phyloP scores from a whole-genome alignment of 1,140 invertebrate genomes.

The Rhizoglyphus robini region DNA sequence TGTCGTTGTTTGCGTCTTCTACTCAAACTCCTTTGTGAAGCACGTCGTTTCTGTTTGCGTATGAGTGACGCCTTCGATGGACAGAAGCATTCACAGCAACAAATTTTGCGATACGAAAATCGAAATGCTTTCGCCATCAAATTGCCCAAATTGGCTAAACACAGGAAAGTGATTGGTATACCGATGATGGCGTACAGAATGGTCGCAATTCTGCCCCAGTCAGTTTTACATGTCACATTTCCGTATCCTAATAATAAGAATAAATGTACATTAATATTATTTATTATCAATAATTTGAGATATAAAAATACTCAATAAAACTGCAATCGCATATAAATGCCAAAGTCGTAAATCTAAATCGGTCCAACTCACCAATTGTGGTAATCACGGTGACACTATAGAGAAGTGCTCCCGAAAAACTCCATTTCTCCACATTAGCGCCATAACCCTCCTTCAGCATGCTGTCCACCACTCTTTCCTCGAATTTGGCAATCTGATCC shows the following conservation, averaged over 20 bases:
- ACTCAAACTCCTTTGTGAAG: too few relatives aligned
- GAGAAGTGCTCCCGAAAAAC: constrained; percentile 35
- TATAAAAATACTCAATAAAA: not conserved
- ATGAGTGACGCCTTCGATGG: too few relatives aligned
- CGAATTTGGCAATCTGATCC: constrained; percentile 57
- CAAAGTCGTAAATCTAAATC: not conserved
- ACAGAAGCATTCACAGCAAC: constrained; percentile 54
- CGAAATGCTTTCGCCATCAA: constrained; percentile 86
- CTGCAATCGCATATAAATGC: not conserved
- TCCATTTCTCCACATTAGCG: constrained; percentile 44
- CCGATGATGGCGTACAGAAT: constrained; percentile 91
- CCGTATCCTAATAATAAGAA: constrained; percentile 61
- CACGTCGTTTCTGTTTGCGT: too few relatives aligned
- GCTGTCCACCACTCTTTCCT: constrained; percentile 55
- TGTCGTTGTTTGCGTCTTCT: too few relatives aligned
- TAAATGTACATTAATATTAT: not conserved
- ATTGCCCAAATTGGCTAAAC: constrained; percentile 87
- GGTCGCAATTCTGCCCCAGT: constrained; percentile 77
- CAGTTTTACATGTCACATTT: constrained; percentile 83
- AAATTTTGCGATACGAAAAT: constrained; percentile 64
- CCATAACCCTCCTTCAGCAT: constrained; percentile 57
- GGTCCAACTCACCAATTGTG: constrained; percentile 34
- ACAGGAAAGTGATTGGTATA: constrained; percentile 83
- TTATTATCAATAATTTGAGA: not conserved
- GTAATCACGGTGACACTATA: constrained; percentile 39